Evolutionary conservation across 64 coral and sea anemone genomes (phyloP).

Genomic region (Stichodactyla helianthus): DNA sequence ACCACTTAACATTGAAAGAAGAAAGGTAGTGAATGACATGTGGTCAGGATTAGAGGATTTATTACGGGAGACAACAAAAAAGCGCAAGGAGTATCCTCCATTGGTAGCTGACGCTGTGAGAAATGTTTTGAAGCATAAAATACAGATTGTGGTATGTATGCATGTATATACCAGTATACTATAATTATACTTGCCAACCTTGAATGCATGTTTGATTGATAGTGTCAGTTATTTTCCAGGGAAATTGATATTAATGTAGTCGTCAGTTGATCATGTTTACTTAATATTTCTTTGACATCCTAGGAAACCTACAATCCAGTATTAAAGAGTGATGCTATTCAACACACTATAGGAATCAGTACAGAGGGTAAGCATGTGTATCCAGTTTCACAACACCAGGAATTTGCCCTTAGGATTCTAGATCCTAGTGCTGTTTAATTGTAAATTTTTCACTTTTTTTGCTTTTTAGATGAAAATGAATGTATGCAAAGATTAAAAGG

Average conservation of each 20-base stretch:
- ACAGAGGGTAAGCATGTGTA: not conserved
- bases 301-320: slow-evolving; percentile 38
- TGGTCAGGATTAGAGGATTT: slow-evolving; percentile 74
- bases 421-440: not conserved
- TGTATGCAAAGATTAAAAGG: slow-evolving; percentile 3
- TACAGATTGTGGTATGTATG: slow-evolving; percentile 39
- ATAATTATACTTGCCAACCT: too few species aligned
- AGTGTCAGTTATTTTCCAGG: too few species aligned
- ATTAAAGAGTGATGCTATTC: slow-evolving; percentile 23
- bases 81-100: slow-evolving; percentile 82
- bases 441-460: not conserved
- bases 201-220: too few species aligned
- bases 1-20: slow-evolving; percentile 51
- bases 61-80: slow-evolving; percentile 56
- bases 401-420: too few species aligned
- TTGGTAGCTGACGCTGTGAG: slow-evolving; percentile 44
- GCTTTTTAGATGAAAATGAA: slow-evolving; percentile 1
- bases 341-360: not conserved
- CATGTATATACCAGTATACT: too few species aligned
- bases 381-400: too few species aligned
- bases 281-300: not conserved
- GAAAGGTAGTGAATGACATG: slow-evolving; percentile 57
- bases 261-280: not conserved
- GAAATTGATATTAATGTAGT: too few species aligned
- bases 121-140: slow-evolving; percentile 20